Evolutionary conservation across 2,113 vertebrate species (phyloP), one percentile per base, ranked within the genome.

Genomic region (Perca schrenkii): DNA sequence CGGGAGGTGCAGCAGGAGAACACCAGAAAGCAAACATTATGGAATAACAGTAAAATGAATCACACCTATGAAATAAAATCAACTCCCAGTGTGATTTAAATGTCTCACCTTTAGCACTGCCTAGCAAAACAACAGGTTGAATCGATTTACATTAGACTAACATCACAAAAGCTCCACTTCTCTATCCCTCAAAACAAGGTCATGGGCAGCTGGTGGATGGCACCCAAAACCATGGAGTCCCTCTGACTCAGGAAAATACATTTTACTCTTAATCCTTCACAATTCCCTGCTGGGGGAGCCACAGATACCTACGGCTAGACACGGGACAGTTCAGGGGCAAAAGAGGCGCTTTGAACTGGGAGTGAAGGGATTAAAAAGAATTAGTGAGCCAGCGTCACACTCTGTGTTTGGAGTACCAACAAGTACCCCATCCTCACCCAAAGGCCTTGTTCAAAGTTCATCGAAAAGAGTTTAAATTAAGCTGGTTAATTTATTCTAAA

Each of bases 241-340:
- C 72, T 90, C 90, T 87, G 92, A 92, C 85, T 88, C 86, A 91
- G 89, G 88, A 75, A 91, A 90, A 91, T 2, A 91, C 87, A 92
- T 93, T 92, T 89, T 82, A 69, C 62, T 82, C 88, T 69, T 94
- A 92, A 94, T 93, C 90, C 93, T 87, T 84, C 61, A 57, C 77
- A 87, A 81, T 88, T 89, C 77, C 61, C 83, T 66, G 85, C 58
- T 77, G 78, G 75, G 72, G 73, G 77, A 85, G 78, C 53, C 76
- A 82, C 77, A 76, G 70, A 88, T 86, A 86, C 71, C 82, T 80
- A 82, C 17, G 36, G 65, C 80, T 56, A 83, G 81, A 82, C 86
- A 83, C 4, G 4, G 89, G 83, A 74, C 79, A 86, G 72, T 81
- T 66, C 56, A 31, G 61, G 62, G 66, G 76, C 58, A 82, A 84